Evolutionary conservation across 2,113 vertebrate genomes (phyloP), one percentile per base, ranked within the genome.

Genomic region (Azemiops feae): DNA sequence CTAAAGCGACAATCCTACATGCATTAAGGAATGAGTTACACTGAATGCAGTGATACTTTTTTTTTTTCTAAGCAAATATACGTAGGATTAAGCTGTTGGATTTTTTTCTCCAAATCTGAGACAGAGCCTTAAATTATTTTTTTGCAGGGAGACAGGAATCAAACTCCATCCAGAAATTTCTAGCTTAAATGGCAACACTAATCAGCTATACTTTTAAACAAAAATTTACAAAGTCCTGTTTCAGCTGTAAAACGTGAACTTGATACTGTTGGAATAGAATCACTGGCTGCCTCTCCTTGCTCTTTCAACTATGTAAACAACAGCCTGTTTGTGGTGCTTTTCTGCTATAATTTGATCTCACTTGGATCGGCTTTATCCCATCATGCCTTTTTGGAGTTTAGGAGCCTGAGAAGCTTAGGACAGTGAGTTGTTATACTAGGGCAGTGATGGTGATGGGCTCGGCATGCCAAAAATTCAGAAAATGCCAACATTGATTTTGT

Each of bases 141-240:
- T 47, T 4, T 53, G 9, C n/a, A 43, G 58, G 58, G 22, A 30
- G 23, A 53, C 23, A 52, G 14, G 74, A 81, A 9, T 53, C 50
- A n/a, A 25, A 11, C 10, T 57, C 53, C 88, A 22, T 55, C 43
- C 30, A 88, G 58, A 54, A 43, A 25, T 88, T 25, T 43, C 25
- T 74, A 30, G 85, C 22, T 88, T 69, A 58, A 23, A 18, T 85
- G 74, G 9, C 1, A 88, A 81, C 20, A 43, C 50, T 88, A 25
- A 74, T 16, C 14, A 43, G 34, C 57, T 47, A 34, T 91, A 87
- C 89, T 92, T 94, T 96, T 93, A 87, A 95, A 91, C 85, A 88
- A 91, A 64, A 88, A 91, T 95, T 94, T 94, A 85, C 87, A 93
- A 96, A 94, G 95, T 95, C 94, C 92, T 90, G 0, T 92, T 95